Conservation (phyloP, 92 coral and sea anemone species). For the Actinernus sp. region DNA sequence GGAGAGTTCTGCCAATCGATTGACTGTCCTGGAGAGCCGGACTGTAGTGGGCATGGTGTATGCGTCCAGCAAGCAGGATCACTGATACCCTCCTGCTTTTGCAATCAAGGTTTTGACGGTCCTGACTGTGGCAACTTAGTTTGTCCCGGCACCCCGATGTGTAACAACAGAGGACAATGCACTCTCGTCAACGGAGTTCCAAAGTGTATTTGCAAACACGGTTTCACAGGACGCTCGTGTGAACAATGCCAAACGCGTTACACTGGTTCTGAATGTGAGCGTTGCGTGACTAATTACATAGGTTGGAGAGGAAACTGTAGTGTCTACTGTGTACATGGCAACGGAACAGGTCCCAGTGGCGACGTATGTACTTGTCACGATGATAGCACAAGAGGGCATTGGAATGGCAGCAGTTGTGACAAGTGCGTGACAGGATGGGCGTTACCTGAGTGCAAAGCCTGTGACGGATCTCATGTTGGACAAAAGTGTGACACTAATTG, state of each 20-base stretch:
- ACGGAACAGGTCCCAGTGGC: conserved; percentile 79
- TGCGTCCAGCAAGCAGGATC: conserved; percentile 65
- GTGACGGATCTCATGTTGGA: conserved; percentile 93
- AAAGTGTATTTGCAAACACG: conserved; percentile 83
- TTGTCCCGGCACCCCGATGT: conserved; percentile 96
- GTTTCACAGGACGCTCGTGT: conserved; percentile 90
- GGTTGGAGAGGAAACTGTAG: conserved; percentile 92
- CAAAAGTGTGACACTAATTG: conserved; percentile 84
- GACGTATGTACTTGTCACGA: conserved; percentile 82
- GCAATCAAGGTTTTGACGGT: conserved; percentile 92
- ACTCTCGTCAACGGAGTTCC: conserved; percentile 66
- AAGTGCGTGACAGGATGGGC: conserved; percentile 91
- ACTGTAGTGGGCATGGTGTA: conserved; percentile 90
- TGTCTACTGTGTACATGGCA: conserved; percentile 94
- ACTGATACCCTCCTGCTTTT: conserved; percentile 64
- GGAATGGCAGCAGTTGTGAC: conserved; percentile 94
- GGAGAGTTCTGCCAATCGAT: conserved; percentile 75
- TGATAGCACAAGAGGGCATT: conserved; percentile 73
- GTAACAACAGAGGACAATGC: conserved; percentile 90
- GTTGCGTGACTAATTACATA: conserved; percentile 75
- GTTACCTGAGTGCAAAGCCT: conserved; percentile 79
- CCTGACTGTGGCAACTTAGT: conserved; percentile 86
- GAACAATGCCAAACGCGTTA: conserved; percentile 83
- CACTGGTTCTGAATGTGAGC: conserved; percentile 91
- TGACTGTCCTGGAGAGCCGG: conserved; percentile 98